A percentile compares a stretch with the other conserved stretches of the same genome.
phyloP scores from a whole-genome alignment of 1,140 invertebrate species.

The Panagrolaimus sp. region DNA sequence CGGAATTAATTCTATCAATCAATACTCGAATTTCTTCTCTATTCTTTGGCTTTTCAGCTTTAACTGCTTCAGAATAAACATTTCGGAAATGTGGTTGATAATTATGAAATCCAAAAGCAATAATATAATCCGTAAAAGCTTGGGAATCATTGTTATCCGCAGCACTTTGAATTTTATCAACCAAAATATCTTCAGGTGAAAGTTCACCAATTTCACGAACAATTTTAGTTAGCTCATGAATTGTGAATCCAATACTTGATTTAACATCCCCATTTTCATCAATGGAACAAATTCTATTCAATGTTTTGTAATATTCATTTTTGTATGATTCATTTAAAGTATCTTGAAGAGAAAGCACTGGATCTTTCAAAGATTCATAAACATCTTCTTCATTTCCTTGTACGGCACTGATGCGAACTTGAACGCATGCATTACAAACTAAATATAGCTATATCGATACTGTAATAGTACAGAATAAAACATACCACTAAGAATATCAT shows the following conservation, averaged over 20 bases:
- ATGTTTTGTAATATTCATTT: neutral
- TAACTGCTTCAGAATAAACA: neutral
- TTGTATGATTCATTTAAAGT: neutral
- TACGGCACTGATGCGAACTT: constrained; percentile 1
- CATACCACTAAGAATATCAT: constrained; percentile 6
- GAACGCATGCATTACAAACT: neutral
- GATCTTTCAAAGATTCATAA: neutral
- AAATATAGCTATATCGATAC: neutral
- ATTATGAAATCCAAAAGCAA: neutral
- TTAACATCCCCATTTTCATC: too few species aligned
- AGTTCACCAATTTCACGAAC: neutral
- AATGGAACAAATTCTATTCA: neutral
- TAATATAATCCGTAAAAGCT: neutral
- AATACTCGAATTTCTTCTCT: neutral
- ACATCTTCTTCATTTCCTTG: constrained; percentile 15
- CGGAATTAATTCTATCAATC: neutral
- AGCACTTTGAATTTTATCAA: neutral
- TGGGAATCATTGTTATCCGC: neutral
- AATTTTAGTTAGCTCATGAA: neutral
- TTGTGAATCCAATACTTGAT: neutral
- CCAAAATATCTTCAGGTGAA: neutral
- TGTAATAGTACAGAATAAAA: neutral
- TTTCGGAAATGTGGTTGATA: neutral
- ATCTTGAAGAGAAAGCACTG: neutral
- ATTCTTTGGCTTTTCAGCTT: neutral